Evolutionary conservation across 1,140 invertebrate species (phyloP), one percentile per base, ranked within the genome.

Genomic region (Protaetia brevitarsis): DNA sequence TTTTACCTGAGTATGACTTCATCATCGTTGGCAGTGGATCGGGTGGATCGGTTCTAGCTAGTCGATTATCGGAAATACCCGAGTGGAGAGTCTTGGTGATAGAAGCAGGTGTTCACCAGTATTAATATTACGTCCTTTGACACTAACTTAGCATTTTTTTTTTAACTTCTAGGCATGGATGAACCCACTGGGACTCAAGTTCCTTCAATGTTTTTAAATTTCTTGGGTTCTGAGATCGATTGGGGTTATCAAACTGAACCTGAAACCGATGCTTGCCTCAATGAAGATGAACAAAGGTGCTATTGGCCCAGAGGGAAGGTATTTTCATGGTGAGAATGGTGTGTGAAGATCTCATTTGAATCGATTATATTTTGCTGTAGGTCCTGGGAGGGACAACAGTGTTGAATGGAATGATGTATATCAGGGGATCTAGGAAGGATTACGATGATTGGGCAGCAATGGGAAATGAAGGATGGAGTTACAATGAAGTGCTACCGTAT

Each of bases 331-430:
- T n/a, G n/a, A 45, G 4, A 3, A 3, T 28, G 34, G 21, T 45
- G 6, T 19, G 5, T 63, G 34, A 37, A 3, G 41, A 19, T 45
- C n/a, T 27, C 3, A n/a, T 58, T 58, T 10, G 4, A 3, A 28
- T 28, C 28, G 7, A 58, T 21, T 10, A 19, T 56, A 56, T 11
- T 13, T 16, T 13, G 13, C 29, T 64, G 56, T 65, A 73, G 87
- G 91, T 93, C 0, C 77, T 95, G 1, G 95, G 95, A 16, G 96
- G 96, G 1, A 96, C 93, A 0, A 95, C 94, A 26, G 93, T 95
- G 0, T 87, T 98, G 80, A 98, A 98, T 77, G 95, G 94, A 1
- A 98, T 98, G 95, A 95, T 95, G 80, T 98, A 98, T 78, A 94
- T 97, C 65, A 83, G 96, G 57, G 96, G 96, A 1, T 92, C 95